Evolutionary conservation across 2,888 invertebrate species (phyloP).

Genomic region (Sarcophaga subvicina): DNA sequence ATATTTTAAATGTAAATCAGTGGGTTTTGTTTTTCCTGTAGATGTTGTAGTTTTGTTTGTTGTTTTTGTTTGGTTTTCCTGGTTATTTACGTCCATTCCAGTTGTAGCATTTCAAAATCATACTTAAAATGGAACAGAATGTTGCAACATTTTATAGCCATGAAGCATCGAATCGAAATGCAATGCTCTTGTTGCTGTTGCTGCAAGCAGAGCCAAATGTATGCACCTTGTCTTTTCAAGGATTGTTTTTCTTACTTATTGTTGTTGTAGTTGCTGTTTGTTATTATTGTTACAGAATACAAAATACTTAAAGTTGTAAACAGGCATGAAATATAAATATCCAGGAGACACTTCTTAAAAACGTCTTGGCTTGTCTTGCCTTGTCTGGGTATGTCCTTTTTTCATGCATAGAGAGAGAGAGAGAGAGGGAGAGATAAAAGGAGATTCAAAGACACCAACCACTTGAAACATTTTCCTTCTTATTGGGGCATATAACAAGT

Average conservation of each 20-base stretch:
- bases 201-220: background rate
- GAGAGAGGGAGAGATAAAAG: background rate
- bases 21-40: conserved; percentile 45
- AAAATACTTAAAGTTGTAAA: background rate
- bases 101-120: background rate
- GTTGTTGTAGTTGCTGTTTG: background rate
- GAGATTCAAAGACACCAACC: too few species aligned
- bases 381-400: background rate
- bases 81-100: background rate
- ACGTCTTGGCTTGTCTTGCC: background rate
- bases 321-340: background rate
- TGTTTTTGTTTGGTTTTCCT: background rate
- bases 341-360: background rate
- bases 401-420: background rate
- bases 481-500: too few species aligned
- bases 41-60: background rate
- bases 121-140: background rate
- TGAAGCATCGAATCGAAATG: background rate
- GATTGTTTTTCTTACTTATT: background rate
- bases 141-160: background rate
- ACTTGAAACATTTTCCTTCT: too few species aligned
- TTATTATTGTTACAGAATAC: background rate
- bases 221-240: background rate
- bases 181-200: background rate
- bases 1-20: conserved; percentile 65